A percentile compares a stretch with the other conserved stretches of the same genome.
phyloP scores from a whole-genome alignment of 37 sponge, comb jelly and placozoan genomes.

The Crambe crambe region DNA sequence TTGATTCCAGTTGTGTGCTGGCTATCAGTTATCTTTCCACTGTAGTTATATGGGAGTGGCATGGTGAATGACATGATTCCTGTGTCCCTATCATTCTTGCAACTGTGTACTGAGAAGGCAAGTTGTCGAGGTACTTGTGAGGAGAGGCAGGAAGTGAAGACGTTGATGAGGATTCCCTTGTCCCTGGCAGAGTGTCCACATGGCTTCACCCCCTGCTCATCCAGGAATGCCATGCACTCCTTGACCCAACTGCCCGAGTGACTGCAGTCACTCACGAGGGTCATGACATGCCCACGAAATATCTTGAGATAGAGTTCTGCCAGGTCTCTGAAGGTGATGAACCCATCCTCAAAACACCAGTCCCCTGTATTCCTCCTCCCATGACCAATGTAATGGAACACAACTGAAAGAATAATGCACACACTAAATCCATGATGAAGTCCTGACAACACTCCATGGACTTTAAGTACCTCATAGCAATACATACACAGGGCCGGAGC shows the following conservation, averaged over 20 bases:
- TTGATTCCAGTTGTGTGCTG: background rate
- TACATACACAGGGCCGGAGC: too few species aligned
- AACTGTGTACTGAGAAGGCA: background rate
- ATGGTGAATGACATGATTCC: background rate
- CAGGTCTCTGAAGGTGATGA: conserved; percentile 65
- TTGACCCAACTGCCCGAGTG: conserved; percentile 63
- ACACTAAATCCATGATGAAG: background rate
- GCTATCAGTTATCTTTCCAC: background rate
- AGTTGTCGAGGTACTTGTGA: conserved; percentile 23
- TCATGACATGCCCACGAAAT: conserved; percentile 42
- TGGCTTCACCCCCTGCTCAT: conserved; percentile 44
- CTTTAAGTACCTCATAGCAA: background rate
- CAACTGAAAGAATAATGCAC: conserved; percentile 18
- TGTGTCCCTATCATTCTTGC: background rate
- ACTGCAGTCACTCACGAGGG: conserved; percentile 61
- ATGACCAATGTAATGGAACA: conserved; percentile 70
- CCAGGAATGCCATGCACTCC: conserved; percentile 24
- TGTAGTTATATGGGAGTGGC: too few species aligned
- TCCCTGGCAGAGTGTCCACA: conserved; percentile 74
- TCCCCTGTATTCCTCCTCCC: conserved; percentile 71
- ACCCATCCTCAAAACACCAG: conserved; percentile 83
- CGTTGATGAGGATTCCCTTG: conserved; percentile 53
- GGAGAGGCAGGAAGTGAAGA: conserved; percentile 51
- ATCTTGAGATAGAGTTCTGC: conserved; percentile 43
- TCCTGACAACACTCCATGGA: background rate